A percentile compares a stretch with the other conserved stretches of the same genome.
Evolutionary conservation across 2,113 vertebrate genomes (phyloP).

Genomic region (Hippoglossus stenolepis): DNA sequence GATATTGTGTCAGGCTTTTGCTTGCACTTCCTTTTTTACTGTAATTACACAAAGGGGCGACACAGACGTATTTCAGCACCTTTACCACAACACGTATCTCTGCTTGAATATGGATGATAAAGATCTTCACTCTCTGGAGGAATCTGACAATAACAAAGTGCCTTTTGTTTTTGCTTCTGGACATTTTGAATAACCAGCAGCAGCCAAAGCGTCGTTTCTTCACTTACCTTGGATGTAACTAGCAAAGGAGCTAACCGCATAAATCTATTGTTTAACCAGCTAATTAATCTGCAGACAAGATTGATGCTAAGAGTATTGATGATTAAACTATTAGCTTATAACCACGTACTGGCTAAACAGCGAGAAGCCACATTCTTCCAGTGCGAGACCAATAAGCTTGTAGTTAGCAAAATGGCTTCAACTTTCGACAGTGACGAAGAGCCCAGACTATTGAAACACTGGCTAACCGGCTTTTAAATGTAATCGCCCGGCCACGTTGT

Average conservation of each 20-base stretch:
- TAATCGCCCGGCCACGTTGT: neutral
- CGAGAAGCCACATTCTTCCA: neutral
- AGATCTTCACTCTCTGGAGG: neutral
- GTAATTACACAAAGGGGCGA: neutral
- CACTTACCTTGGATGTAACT: conserved; percentile 1
- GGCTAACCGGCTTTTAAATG: neutral
- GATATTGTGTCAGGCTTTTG: neutral
- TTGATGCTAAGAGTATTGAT: neutral
- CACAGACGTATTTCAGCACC: neutral
- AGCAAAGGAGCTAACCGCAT: conserved; percentile 12
- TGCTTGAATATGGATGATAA: neutral
- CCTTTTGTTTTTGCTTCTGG: neutral
- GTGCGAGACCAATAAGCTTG: conserved; percentile 13
- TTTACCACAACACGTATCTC: neutral
- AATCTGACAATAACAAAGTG: neutral
- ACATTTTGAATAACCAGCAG: neutral
- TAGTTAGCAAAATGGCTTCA: conserved; percentile 70
- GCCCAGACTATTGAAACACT: neutral
- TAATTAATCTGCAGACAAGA: conserved; percentile 9
- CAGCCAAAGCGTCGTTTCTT: neutral
- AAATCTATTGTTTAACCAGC: conserved; percentile 54
- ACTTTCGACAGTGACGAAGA: conserved; percentile 32
- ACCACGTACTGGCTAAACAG: neutral
- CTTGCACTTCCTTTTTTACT: neutral
- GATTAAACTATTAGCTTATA: neutral